Percentiles rank a stretch among this genome's conserved stretches.
Conservation (phyloP, 2,797 vertebrate species). For the Adrianichthys oophorus region DNA sequence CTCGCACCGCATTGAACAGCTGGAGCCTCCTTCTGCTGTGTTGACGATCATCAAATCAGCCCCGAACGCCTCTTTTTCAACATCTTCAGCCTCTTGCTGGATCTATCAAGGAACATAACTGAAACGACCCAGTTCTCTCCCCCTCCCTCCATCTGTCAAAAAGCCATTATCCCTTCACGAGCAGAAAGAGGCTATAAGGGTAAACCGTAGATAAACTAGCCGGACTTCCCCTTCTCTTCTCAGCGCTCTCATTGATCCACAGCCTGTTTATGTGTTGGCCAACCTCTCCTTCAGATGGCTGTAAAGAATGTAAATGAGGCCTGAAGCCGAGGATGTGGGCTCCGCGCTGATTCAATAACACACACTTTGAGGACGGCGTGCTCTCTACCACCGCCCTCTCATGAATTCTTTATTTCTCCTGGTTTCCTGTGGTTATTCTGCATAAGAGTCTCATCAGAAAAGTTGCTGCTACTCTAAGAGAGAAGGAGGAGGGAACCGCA, state of each 20-base stretch:
- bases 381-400: slow-evolving; percentile 34
- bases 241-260: slow-evolving; percentile 21
- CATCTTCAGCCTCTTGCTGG: background rate
- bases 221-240: slow-evolving; percentile 6
- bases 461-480: slow-evolving; percentile 26
- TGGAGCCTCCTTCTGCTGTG: too few species aligned
- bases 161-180: slow-evolving; percentile 21
- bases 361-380: slow-evolving; percentile 23
- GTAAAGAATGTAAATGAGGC: slow-evolving; percentile 38
- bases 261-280: slow-evolving; percentile 42
- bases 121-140: slow-evolving; percentile 5
- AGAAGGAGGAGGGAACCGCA: slow-evolving; percentile 25
- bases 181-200: slow-evolving; percentile 7
- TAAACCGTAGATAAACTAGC: slow-evolving; percentile 20
- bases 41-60: too few species aligned
- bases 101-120: slow-evolving; percentile 7
- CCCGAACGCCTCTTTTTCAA: too few species aligned
- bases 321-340: slow-evolving; percentile 23
- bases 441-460: slow-evolving; percentile 22
- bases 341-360: slow-evolving; percentile 19
- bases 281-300: slow-evolving; percentile 15
- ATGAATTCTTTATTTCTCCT: slow-evolving; percentile 65
- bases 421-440: slow-evolving; percentile 60
- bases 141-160: slow-evolving; percentile 7
- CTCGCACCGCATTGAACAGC: too few species aligned